Conservation (phyloP, 2,797 vertebrate species). For the Chelon auratus region DNA sequence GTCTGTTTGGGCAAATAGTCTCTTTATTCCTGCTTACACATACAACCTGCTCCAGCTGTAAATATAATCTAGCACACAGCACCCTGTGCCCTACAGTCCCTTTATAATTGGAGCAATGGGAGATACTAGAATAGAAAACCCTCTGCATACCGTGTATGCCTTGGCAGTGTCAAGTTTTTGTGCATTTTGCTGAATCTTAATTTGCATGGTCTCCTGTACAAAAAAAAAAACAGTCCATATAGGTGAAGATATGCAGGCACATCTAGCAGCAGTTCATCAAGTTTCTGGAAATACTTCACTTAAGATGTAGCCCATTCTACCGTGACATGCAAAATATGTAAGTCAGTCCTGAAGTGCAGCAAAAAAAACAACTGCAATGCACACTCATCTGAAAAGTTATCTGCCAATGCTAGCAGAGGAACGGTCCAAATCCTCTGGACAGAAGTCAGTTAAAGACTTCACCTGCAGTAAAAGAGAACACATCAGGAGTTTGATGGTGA, state of each 20-base stretch:
- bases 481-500: no score
- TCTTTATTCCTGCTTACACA: conserved; percentile 20
- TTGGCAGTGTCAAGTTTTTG: not conserved
- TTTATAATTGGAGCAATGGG: conserved; percentile 57
- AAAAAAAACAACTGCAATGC: no score
- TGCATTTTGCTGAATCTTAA: conserved; percentile 17
- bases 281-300: no score
- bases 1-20: conserved; percentile 20
- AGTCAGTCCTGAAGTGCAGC: no score
- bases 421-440: no score
- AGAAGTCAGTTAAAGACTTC: no score
- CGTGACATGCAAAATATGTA: no score
- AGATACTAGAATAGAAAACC: conserved; percentile 32
- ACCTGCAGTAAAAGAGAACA: no score
- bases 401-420: no score
- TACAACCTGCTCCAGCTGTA: conserved; percentile 28
- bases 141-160: conserved; percentile 21
- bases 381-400: no score
- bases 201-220: conserved; percentile 20
- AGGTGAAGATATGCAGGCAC: not conserved
- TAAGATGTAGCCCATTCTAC: no score
- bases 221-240: conserved; percentile 20
- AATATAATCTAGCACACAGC: conserved; percentile 21
- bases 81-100: conserved; percentile 48
- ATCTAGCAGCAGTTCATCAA: no score